A percentile compares a stretch with the other conserved stretches of the same genome.
These are phyloP conservation scores for Lacanobia oleracea DNA, from an alignment of 2,888 invertebrate genomes.

Conservation along the genomic window DNA sequence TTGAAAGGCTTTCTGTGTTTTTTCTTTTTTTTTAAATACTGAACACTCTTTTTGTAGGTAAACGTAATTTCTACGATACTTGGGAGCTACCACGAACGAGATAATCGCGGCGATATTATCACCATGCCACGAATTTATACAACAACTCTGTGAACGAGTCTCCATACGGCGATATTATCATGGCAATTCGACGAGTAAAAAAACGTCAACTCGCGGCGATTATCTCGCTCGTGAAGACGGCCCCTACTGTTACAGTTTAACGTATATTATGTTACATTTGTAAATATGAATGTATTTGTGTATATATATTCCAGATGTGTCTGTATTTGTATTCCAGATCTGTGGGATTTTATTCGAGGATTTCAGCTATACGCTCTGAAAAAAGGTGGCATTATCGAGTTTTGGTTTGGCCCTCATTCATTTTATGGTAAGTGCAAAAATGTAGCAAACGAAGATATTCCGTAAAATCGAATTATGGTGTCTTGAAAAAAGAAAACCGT, in stretches of 20 bases:
- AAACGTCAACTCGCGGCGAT: too few species aligned
- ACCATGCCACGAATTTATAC: too few species aligned
- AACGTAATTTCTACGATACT: too few species aligned
- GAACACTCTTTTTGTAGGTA: too few species aligned
- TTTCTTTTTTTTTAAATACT: neutral
- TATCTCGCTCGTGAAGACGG: too few species aligned
- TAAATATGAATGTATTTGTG: neutral
- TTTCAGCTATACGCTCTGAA: neutral
- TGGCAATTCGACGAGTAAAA: too few species aligned
- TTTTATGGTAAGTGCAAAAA: constrained; percentile 21
- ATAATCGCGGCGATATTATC: too few species aligned
- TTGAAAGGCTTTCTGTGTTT: too few species aligned
- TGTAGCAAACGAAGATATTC: neutral
- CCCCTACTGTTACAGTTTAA: too few species aligned
- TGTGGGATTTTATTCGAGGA: constrained; percentile 3
- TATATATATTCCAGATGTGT: constrained; percentile 5
- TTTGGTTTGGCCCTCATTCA: constrained; percentile 10
- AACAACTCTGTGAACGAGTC: neutral
- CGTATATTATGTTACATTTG: neutral
- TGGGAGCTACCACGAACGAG: too few species aligned
- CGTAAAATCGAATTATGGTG: neutral
- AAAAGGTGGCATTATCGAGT: constrained; percentile 5
- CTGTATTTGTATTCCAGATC: constrained; percentile 14
- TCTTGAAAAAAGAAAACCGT: neutral
- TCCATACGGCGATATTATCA: too few species aligned